Conservation (phyloP, 2,113 vertebrate genomes). For the Orycteropus afer region DNA sequence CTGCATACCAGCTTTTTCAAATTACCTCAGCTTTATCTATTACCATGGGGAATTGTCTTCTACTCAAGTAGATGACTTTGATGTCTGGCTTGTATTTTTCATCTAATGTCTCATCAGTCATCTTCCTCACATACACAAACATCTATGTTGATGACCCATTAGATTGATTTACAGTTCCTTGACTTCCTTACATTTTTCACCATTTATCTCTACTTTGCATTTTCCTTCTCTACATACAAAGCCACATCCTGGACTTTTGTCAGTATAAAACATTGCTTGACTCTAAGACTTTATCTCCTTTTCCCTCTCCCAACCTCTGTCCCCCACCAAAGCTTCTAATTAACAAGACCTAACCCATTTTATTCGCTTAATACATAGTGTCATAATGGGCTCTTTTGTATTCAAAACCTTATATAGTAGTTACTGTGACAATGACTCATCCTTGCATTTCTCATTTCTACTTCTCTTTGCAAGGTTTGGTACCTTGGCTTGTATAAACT, state of each 20-base stretch:
- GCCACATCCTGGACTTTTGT: neutral
- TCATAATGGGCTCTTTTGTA: neutral
- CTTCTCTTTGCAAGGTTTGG: neutral
- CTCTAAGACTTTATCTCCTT: neutral
- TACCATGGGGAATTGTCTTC: neutral
- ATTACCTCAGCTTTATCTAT: neutral
- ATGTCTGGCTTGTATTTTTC: neutral
- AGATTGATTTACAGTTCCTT: neutral
- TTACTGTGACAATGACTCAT: neutral
- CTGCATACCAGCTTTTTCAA: neutral
- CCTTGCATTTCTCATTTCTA: neutral
- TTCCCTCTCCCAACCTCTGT: too few species aligned
- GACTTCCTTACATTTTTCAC: neutral
- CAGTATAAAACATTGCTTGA: neutral
- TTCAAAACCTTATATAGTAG: neutral
- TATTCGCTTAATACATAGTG: too few species aligned
- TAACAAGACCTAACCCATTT: neutral
- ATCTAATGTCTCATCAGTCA: neutral
- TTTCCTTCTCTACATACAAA: neutral
- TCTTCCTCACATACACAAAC: neutral
- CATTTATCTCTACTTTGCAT: neutral
- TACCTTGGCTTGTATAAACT: neutral
- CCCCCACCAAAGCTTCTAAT: neutral
- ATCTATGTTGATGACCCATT: neutral
- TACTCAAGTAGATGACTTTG: neutral